Conservation (phyloP, 2,113 vertebrate genomes). For the Ia io region DNA sequence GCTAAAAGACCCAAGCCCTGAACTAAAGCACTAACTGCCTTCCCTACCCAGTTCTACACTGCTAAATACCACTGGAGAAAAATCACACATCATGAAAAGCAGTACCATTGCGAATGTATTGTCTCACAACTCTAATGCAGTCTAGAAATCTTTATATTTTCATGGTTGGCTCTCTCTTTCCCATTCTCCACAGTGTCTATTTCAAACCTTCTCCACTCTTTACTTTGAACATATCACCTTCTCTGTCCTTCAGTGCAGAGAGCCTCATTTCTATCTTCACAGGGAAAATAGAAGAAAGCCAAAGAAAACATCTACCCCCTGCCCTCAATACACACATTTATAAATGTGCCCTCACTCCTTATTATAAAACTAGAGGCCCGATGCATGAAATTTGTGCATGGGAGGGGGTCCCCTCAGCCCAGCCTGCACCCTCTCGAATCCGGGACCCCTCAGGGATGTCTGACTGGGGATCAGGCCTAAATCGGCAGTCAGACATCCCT, state of each 20-base stretch:
- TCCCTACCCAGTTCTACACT: background rate
- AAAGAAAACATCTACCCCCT: background rate
- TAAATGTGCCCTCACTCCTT: background rate
- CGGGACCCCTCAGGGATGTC: too few relatives aligned
- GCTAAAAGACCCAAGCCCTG: background rate
- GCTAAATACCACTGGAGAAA: background rate
- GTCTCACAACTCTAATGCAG: background rate
- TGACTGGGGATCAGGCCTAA: too few relatives aligned
- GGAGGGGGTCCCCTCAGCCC: too few relatives aligned
- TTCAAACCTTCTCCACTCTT: background rate
- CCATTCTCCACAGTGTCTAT: background rate
- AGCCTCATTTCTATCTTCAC: background rate
- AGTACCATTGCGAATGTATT: background rate
- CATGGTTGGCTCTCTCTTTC: background rate
- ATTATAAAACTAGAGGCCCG: background rate
- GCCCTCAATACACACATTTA: background rate
- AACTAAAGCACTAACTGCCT: background rate
- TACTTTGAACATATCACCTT: background rate
- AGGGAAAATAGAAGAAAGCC: background rate
- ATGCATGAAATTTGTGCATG: too few relatives aligned
- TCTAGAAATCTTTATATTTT: background rate
- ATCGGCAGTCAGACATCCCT: too few relatives aligned
- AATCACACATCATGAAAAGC: background rate
- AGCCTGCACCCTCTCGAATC: too few relatives aligned
- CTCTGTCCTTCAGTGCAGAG: background rate